Percentiles rank a stretch among this genome's conserved stretches.
Evolutionary conservation across 2,797 vertebrate genomes (phyloP).

Genomic region (Malacoraja senta): DNA sequence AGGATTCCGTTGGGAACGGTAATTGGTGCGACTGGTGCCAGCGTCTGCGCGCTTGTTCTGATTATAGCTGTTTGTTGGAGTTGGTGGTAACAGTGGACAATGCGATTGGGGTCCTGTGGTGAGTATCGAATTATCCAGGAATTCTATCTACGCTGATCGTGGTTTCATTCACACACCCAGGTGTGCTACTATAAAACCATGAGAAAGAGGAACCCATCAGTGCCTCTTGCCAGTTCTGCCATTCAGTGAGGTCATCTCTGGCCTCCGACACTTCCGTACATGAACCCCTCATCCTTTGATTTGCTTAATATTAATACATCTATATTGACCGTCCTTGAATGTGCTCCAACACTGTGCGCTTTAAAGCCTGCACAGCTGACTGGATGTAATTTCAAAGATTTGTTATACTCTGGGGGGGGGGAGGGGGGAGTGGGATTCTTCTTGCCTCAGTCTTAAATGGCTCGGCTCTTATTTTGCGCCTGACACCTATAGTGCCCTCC

Average conservation of each 20-base stretch:
- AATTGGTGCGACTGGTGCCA: conserved; percentile 8
- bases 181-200: no score
- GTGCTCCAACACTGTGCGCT: neutral
- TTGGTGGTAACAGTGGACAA: conserved; percentile 1
- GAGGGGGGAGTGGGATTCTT: no score
- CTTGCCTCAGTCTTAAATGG: no score
- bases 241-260: neutral
- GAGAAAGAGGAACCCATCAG: no score
- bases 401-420: neutral
- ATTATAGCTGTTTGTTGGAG: conserved; percentile 16
- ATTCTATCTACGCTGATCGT: neutral
- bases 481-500: no score
- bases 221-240: neutral
- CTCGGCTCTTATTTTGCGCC: no score
- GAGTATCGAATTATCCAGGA: neutral
- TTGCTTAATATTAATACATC: neutral
- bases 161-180: neutral
- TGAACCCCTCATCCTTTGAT: neutral
- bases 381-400: neutral
- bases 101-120: neutral
- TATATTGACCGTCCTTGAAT: no score
- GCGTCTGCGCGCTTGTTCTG: neutral
- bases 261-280: neutral
- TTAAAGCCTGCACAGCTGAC: neutral
- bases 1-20: neutral